phyloP scores from a whole-genome alignment of 2,888 invertebrate genomes.

The Anoplius nigerrimus region DNA sequence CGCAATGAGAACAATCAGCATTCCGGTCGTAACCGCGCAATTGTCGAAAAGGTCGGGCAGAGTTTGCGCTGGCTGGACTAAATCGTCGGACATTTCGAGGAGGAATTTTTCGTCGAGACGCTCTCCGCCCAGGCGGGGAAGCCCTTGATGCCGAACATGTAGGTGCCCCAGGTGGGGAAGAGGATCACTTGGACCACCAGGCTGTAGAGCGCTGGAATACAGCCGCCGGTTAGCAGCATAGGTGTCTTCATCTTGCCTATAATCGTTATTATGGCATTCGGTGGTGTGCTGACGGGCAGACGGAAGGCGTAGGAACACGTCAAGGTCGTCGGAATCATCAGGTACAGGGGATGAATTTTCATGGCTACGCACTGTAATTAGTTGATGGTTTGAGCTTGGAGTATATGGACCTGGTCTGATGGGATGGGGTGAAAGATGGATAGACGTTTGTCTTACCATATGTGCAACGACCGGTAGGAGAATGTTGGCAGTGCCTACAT shows the following conservation, averaged over 20 bases:
- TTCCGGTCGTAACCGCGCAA: neutral
- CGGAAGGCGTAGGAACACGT: slow-evolving; percentile 72
- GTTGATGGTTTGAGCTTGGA: neutral
- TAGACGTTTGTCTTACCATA: slow-evolving; percentile 61
- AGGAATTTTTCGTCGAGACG: neutral
- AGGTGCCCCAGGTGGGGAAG: slow-evolving; percentile 83
- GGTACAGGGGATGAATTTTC: slow-evolving; percentile 65
- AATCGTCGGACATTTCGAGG: too few species aligned
- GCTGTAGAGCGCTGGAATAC: slow-evolving; percentile 78
- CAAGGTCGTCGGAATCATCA: slow-evolving; percentile 68
- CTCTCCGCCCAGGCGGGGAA: slow-evolving; percentile 80
- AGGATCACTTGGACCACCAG: slow-evolving; percentile 82
- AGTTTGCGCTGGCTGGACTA: too few species aligned
- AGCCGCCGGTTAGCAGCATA: slow-evolving; percentile 68
- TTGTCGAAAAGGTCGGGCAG: too few species aligned
- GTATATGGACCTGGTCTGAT: neutral
- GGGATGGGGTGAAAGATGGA: neutral
- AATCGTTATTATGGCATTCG: slow-evolving; percentile 76
- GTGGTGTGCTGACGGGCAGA: slow-evolving; percentile 78
- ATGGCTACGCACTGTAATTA: slow-evolving; percentile 53
- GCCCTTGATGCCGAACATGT: slow-evolving; percentile 79
- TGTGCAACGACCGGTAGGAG: slow-evolving; percentile 76
- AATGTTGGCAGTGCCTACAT: slow-evolving; percentile 77
- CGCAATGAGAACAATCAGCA: neutral
- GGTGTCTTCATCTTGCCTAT: slow-evolving; percentile 74